Percentiles rank a stretch among this genome's conserved stretches.
phyloP scores from a whole-genome alignment of 2,888 invertebrate species.

The Eupithecia abbreviata region DNA sequence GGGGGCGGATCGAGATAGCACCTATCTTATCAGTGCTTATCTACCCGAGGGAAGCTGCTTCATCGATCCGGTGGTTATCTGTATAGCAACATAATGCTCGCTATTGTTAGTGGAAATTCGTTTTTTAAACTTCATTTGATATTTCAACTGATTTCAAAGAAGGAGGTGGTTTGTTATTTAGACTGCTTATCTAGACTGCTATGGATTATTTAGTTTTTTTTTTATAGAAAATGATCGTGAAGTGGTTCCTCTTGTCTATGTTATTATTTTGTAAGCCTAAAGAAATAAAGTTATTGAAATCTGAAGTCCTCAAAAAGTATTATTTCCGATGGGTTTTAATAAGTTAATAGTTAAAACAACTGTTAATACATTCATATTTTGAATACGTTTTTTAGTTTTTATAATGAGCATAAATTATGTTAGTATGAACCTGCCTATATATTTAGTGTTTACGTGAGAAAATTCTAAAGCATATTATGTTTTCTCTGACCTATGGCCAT shows the following conservation, averaged over 20 bases:
- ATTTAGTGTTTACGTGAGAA: background rate
- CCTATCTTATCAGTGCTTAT: constrained; percentile 73
- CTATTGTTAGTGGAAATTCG: background rate
- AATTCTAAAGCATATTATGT: background rate
- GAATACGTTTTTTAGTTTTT: background rate
- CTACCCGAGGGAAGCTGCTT: constrained; percentile 62
- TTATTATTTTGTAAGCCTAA: no score
- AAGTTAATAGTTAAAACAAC: background rate
- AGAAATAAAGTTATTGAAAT: no score
- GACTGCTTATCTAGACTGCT: no score
- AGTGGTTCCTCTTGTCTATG: no score
- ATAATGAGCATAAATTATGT: background rate
- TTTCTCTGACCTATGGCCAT: background rate
- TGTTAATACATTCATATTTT: background rate
- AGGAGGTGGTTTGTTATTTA: background rate
- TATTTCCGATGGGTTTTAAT: background rate
- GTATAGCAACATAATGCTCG: constrained; percentile 28
- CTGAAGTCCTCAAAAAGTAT: background rate
- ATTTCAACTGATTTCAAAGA: background rate
- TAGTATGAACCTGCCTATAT: background rate
- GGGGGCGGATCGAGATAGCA: constrained; percentile 66
- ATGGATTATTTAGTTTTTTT: no score
- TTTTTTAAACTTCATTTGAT: background rate
- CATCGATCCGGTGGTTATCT: constrained; percentile 62
- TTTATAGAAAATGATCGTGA: no score